Conservation (phyloP, 2,797 vertebrate genomes). For the Manis javanica region DNA sequence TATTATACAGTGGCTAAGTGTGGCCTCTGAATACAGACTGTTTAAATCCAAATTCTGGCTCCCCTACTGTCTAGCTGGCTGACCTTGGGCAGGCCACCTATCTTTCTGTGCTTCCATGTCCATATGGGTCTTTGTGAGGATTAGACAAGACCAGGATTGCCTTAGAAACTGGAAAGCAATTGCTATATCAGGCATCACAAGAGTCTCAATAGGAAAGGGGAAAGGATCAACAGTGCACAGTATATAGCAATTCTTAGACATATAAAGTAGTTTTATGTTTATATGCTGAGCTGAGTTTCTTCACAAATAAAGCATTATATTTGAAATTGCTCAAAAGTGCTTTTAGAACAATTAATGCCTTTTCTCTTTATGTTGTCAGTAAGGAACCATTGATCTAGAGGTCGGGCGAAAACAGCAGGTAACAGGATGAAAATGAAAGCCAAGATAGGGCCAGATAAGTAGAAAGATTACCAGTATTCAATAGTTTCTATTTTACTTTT, state of each 20-base stretch:
- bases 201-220: conserved; percentile 5
- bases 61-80: not conserved
- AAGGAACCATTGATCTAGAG: not conserved
- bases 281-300: not conserved
- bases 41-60: not conserved
- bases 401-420: not conserved
- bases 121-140: not conserved
- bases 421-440: not conserved
- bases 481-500: not conserved
- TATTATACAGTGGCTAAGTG: not conserved
- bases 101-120: not conserved
- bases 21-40: not conserved
- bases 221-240: not conserved
- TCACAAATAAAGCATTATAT: not conserved
- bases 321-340: not conserved
- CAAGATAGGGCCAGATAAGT: not conserved
- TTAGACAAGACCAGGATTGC: not conserved
- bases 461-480: not conserved
- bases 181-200: not conserved
- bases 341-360: not conserved
- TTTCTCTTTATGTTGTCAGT: not conserved
- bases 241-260: not conserved
- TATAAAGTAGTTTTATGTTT: conserved; percentile 37
- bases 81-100: not conserved
- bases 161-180: not conserved